phyloP scores from a whole-genome alignment of 2,888 invertebrate species.

The Labia minor region DNA sequence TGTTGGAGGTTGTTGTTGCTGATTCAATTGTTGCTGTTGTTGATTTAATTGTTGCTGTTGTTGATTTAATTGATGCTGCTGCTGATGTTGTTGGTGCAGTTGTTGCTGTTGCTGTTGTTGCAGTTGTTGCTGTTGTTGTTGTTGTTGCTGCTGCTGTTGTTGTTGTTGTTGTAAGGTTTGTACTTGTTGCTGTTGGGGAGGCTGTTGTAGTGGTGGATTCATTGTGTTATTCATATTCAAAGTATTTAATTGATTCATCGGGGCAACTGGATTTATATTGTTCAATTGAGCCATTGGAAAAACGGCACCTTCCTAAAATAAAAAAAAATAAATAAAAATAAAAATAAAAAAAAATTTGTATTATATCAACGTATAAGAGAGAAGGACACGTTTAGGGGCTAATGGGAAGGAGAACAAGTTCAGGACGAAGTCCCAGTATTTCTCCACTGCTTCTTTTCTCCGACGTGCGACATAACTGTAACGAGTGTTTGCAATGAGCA shows the following conservation, averaged over 20 bases:
- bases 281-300: neutral
- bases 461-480: constrained; percentile 1
- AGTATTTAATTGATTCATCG: neutral
- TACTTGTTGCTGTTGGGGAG: constrained; percentile 25
- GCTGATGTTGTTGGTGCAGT: constrained; percentile 26
- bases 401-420: neutral
- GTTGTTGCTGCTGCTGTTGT: constrained; percentile 46
- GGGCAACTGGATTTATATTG: neutral
- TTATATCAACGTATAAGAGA: no score
- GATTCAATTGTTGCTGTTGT: constrained; percentile 23
- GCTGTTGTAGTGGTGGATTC: constrained; percentile 21
- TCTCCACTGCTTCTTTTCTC: neutral
- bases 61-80: constrained; percentile 24
- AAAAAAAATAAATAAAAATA: neutral
- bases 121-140: constrained; percentile 42
- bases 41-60: constrained; percentile 21
- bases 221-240: constrained; percentile 15
- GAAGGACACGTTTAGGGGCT: neutral
- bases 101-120: constrained; percentile 39
- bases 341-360: neutral
- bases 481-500: neutral
- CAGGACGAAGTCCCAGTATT: neutral
- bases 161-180: constrained; percentile 26
- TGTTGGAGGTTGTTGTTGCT: constrained; percentile 23
- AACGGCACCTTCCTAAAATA: neutral